Conservation (phyloP, 2,888 invertebrate species). For the Celastrina argiolus region DNA sequence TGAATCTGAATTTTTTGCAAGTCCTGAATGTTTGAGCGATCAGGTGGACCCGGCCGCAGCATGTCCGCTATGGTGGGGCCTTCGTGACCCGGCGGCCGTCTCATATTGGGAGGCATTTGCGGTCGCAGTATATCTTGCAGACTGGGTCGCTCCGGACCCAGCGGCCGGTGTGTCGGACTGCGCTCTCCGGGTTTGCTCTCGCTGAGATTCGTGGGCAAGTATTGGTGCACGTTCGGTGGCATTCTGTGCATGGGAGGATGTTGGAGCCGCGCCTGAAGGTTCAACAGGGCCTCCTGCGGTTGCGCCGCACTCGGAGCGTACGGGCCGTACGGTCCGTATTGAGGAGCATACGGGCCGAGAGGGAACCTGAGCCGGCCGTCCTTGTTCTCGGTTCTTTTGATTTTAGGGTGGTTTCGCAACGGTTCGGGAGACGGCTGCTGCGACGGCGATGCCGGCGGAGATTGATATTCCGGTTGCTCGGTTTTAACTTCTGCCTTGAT, state of each 20-base stretch:
- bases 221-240: constrained; percentile 31
- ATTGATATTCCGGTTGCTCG: constrained; percentile 60
- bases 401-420: constrained; percentile 59
- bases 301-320: constrained; percentile 51
- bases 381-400: constrained; percentile 69
- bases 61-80: constrained; percentile 14
- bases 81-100: constrained; percentile 20
- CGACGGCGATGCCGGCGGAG: constrained; percentile 52
- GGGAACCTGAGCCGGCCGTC: constrained; percentile 62
- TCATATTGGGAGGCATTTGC: constrained; percentile 24
- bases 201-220: constrained; percentile 23
- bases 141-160: constrained; percentile 33
- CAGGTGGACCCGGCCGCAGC: constrained; percentile 9
- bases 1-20: constrained; percentile 21
- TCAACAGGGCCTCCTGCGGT: constrained; percentile 29
- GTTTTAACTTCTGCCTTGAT: constrained; percentile 71
- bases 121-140: constrained; percentile 28
- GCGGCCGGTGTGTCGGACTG: constrained; percentile 23
- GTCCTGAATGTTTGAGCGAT: background rate
- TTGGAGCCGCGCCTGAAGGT: constrained; percentile 33
- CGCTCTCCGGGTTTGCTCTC: constrained; percentile 22
- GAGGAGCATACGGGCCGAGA: constrained; percentile 71
- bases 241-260: constrained; percentile 31
- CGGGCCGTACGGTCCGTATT: constrained; percentile 66
- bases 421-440: constrained; percentile 51